phyloP scores from a whole-genome alignment of 2,113 vertebrate species.

The Heloderma charlesbogerti region DNA sequence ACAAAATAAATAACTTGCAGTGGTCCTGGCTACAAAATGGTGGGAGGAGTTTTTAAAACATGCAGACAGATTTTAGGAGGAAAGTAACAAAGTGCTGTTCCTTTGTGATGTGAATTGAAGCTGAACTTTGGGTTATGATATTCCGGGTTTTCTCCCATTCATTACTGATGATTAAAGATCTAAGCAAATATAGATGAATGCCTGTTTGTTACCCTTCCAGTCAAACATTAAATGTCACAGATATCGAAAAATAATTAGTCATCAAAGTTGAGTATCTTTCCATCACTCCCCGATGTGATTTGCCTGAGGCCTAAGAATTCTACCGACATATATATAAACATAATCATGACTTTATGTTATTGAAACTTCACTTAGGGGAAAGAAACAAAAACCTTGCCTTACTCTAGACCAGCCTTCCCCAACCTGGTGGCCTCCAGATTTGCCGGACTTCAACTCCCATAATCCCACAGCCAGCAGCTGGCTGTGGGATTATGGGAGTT shows the following conservation, averaged over 20 bases:
- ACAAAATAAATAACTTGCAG: neutral
- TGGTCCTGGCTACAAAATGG: neutral
- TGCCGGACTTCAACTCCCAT: too few relatives aligned
- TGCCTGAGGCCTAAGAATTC: constrained; percentile 29
- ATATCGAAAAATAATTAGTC: neutral
- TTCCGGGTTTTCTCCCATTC: neutral
- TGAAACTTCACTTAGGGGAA: neutral
- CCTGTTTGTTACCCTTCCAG: constrained; percentile 4
- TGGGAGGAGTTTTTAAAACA: neutral
- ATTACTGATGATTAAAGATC: constrained; percentile 1
- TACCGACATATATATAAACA: constrained; percentile 33
- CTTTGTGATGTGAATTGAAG: neutral
- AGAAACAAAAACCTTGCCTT: neutral
- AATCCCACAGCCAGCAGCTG: too few relatives aligned
- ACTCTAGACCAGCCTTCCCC: neutral
- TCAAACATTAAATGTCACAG: neutral
- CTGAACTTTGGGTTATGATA: accelerated
- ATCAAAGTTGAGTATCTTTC: neutral
- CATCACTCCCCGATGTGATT: constrained; percentile 36
- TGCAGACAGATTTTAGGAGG: neutral
- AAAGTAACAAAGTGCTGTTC: neutral
- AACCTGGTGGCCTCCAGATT: too few relatives aligned
- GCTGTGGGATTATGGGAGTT: too few relatives aligned
- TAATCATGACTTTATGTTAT: neutral
- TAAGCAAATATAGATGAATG: accelerated